Conservation (phyloP, 2,113 vertebrate genomes). For the Coregonus clupeaformis region DNA sequence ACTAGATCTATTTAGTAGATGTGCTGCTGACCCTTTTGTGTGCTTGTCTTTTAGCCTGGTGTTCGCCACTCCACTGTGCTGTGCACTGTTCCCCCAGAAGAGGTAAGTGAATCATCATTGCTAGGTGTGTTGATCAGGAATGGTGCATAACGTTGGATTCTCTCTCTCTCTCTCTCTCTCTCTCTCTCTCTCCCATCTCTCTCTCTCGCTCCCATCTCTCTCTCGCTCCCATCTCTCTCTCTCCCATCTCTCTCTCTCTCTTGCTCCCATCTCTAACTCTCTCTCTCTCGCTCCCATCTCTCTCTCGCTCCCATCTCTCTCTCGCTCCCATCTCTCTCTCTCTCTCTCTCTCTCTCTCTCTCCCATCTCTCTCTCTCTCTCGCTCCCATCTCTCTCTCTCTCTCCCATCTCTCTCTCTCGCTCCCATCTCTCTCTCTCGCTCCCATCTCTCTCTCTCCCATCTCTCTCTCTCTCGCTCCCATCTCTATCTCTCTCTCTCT, state of each 20-base stretch:
- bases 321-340: background rate
- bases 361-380: too few species aligned
- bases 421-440: too few species aligned
- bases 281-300: background rate
- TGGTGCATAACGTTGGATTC: background rate
- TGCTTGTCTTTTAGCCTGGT: constrained; percentile 80
- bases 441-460: too few species aligned
- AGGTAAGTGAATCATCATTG: constrained; percentile 74
- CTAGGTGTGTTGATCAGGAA: background rate
- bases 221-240: background rate
- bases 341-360: background rate
- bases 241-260: background rate
- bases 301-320: background rate
- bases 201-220: background rate
- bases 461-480: background rate
- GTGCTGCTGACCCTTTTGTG: constrained; percentile 6
- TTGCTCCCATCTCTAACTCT: background rate
- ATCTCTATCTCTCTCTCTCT: background rate
- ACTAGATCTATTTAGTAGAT: background rate
- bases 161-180: background rate
- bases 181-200: background rate
- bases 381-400: background rate
- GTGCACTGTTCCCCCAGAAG: constrained; percentile 96
- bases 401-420: background rate
- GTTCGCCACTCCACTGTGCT: constrained; percentile 95